Evolutionary conservation across 2,113 vertebrate genomes (phyloP), one percentile per base, ranked within the genome.

Genomic region (Mellivora capensis): DNA sequence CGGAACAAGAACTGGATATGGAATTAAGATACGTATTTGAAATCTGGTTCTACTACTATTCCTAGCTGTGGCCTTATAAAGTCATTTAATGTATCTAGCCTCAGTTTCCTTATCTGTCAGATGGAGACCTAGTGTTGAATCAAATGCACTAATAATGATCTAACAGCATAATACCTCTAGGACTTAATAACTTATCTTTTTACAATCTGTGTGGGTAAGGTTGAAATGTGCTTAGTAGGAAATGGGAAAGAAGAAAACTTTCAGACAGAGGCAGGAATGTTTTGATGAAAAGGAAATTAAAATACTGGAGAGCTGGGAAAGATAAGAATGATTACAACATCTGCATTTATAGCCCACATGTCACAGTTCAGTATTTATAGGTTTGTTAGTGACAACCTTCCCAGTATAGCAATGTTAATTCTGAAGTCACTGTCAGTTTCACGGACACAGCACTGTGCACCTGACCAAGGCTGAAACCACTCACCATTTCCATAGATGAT

Each of bases 311-410:
- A 88, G 93, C 25, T 91, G 54, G 91, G 18, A 54, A 97, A 94
- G 87, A 94, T 91, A 96, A 96, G 86, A 96, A 77, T 79, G 67
- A 79, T 85, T 59, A 54, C 62, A 82, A 59, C 7, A 0, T 54
- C 93, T 98, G 72, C 87, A 94, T 96, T 96, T 96, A 97, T 93
- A 97, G 95, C 59, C 76, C 54, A 62, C 96, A 93, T 89, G 82
- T 91, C 88, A 84, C 85, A 84, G 82, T 47, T 92, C 31, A 62
- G 74, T 97, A 97, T 97, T 97, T 96, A 93, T 98, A 96, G 95
- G 67, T 86, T 93, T 91, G 87, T 94, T 76, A 88, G 85, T 88
- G 87, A 92, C 85, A 71, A 54, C 71, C 52, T 96, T 97, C 95
- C 94, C 62, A 91, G 82, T n/a, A 93, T 49, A 98, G 93, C 87